Percentiles rank a stretch among this genome's conserved stretches.
Conservation (phyloP, 2,797 vertebrate species). For the Takifugu rubripes region DNA sequence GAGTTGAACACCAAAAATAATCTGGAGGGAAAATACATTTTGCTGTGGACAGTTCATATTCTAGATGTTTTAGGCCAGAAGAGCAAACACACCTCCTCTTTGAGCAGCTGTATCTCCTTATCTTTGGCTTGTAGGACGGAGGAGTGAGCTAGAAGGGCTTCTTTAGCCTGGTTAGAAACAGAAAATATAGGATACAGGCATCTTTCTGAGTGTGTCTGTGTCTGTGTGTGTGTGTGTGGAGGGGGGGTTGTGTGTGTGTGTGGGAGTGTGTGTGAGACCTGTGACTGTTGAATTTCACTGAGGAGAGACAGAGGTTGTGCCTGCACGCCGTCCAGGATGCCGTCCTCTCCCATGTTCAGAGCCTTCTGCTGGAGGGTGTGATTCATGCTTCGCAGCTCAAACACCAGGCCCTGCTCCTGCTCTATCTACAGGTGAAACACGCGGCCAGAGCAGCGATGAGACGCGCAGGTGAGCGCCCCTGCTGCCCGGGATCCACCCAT, state of each 20-base stretch:
- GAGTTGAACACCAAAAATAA: too few relatives aligned
- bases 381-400: slow-evolving; percentile 79
- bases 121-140: slow-evolving; percentile 69
- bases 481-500: not conserved
- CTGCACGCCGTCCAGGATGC: slow-evolving; percentile 58
- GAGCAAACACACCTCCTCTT: slow-evolving; percentile 65
- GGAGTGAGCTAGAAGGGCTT: slow-evolving; percentile 74
- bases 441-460: not conserved
- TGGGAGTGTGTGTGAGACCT: slow-evolving; percentile 53
- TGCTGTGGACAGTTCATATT: too few relatives aligned
- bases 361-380: slow-evolving; percentile 72
- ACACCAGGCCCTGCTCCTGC: slow-evolving; percentile 77
- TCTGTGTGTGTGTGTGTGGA: slow-evolving; percentile 4
- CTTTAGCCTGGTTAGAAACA: slow-evolving; percentile 66
- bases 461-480: slow-evolving; percentile 4
- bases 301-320: slow-evolving; percentile 65
- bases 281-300: slow-evolving; percentile 72
- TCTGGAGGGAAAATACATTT: too few relatives aligned
- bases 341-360: slow-evolving; percentile 71
- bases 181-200: slow-evolving; percentile 1
- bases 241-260: slow-evolving; percentile 11
- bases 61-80: too few relatives aligned
- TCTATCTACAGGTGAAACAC: slow-evolving; percentile 66
- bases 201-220: slow-evolving; percentile 2
- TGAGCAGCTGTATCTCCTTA: slow-evolving; percentile 68